Base-by-base conservation (phyloP, 2,888 invertebrate genomes). In the Aspidapion aeneum region DNA sequence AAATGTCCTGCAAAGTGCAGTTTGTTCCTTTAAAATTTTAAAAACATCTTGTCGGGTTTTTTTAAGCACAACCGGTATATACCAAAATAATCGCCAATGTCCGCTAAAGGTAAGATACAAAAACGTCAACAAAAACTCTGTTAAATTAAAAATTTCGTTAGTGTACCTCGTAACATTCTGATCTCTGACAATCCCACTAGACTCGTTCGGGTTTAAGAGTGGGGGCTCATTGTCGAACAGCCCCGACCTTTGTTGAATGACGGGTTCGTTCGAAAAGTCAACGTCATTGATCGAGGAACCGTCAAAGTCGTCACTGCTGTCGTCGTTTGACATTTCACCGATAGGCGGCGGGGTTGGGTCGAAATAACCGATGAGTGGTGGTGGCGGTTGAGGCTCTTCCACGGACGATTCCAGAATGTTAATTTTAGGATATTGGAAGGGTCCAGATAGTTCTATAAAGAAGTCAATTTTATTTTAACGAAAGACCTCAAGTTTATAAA, bases 191-290 rank as follows among this genome's bases (percentile, higher is more conserved):
- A 74, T 74, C 9, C 73, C 74, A 62, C 73, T 75, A 2, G 73
- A 71, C 59, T 75, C 74, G 56, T 72, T 69, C 21, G 72, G 65
- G 35, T 65, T 62, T 20, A 76, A 69, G 2, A 73, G 73, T 0
- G 77, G 77, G 20, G 78, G 77, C 61, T 76, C 76, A 21, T 71
- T 72, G 67, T 78, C 77, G 58, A 77, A 78, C 48, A 78, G 63
- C 62, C 70, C 73, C 1, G 63, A 63, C 35, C 52, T n/a, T 1
- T 69, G 72, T 51, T 65, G 63, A n/a, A 5, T 7, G 18, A 9
- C 12, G 9, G 58, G 17, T 7, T 55, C 60, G 19, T 56, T 3
- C 19, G 52, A 61, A 18, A 69, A 60, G 12, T 68, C 67, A 12
- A 68, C 67, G 49, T 73, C 73, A 7, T 69, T 67, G 19, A 69